Base-by-base conservation (phyloP, 2,888 invertebrate genomes). In the Spilosoma lubricipeda region DNA sequence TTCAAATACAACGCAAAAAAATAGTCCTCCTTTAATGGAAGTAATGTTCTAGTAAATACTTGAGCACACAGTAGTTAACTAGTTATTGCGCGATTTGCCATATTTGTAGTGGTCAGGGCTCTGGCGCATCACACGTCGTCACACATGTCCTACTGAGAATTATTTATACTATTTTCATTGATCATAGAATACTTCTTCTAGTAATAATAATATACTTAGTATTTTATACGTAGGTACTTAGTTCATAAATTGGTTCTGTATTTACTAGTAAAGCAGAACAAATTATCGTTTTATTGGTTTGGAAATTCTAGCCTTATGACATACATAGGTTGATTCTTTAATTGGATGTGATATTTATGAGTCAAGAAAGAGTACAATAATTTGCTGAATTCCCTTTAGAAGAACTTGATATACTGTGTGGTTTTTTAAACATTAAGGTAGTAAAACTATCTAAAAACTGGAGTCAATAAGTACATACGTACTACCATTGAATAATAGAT, bases 81-180 rank as follows among this genome's bases (percentile, higher is more conserved):
- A 70, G 81, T 74, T 73, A n/a, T 18, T 71, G 71, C 69, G 59
- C 18, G 39, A 69, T 52, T 59, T n/a, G 11, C 85, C 84, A 71
- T 83, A 75, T 72, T 70, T 65, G 74, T 18, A 20, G 56, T 18
- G 70, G 48, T 74, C 74, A 30, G 1, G 65, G 71, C 66, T 71
- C 9, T n/a, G 23, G 72, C 39, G 73, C 82, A 76, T 80, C 76
- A 42, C 67, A 63, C 65, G 27, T 36, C 52, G 42, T 52, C n/a
- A 72, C 48, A 42, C 27, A 9, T 36, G 75, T 78, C 52, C 33
- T 75, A 76, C 74, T 75, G 13, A 48, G 72, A 85, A 77, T 59
- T 68, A 67, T 67, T 59, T 73, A 66, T 15, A 39, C 18, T 9
- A 36, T 66, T 39, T 39, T 66, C 3, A 33, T 66, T 33, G 39